phyloP scores from a whole-genome alignment of 1,140 invertebrate genomes.

The Drosophila sulfurigaster region DNA sequence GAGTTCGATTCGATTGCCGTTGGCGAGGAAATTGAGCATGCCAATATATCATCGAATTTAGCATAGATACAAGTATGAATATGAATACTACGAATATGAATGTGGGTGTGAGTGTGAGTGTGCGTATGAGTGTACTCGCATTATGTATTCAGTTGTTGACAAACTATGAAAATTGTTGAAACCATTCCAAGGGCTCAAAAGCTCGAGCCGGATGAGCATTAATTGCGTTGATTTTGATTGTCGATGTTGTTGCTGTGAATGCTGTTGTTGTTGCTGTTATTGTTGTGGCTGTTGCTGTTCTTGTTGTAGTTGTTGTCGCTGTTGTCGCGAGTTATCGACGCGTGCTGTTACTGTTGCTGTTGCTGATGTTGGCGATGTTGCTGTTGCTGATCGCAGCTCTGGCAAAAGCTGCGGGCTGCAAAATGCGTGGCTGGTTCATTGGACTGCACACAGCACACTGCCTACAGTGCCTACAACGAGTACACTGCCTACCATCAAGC shows the following conservation, averaged over 20 bases:
- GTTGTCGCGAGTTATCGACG: slow-evolving; percentile 57
- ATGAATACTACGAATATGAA: slow-evolving; percentile 16
- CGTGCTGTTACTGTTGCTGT: slow-evolving; percentile 55
- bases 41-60: slow-evolving; percentile 18
- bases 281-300: slow-evolving; percentile 49
- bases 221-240: slow-evolving; percentile 81
- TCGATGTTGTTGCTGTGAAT: slow-evolving; percentile 51
- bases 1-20: slow-evolving; percentile 50
- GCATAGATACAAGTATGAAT: slow-evolving; percentile 12
- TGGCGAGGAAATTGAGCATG: slow-evolving; percentile 63
- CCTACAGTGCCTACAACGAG: neutral
- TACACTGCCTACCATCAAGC: neutral
- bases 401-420: slow-evolving; percentile 73
- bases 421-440: slow-evolving; percentile 72
- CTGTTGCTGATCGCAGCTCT: slow-evolving; percentile 61
- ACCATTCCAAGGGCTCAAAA: slow-evolving; percentile 34
- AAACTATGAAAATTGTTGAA: slow-evolving; percentile 28
- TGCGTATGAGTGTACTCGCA: slow-evolving; percentile 4
- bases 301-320: slow-evolving; percentile 58
- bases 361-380: slow-evolving; percentile 50
- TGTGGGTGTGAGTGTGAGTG: neutral
- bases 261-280: slow-evolving; percentile 36
- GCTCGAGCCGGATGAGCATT: slow-evolving; percentile 75
- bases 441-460: slow-evolving; percentile 51
- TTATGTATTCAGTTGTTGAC: slow-evolving; percentile 3